These are phyloP conservation scores for Zaprionus tsacasi DNA, from an alignment of 1,140 invertebrate genomes.

Conservation along the genomic window DNA sequence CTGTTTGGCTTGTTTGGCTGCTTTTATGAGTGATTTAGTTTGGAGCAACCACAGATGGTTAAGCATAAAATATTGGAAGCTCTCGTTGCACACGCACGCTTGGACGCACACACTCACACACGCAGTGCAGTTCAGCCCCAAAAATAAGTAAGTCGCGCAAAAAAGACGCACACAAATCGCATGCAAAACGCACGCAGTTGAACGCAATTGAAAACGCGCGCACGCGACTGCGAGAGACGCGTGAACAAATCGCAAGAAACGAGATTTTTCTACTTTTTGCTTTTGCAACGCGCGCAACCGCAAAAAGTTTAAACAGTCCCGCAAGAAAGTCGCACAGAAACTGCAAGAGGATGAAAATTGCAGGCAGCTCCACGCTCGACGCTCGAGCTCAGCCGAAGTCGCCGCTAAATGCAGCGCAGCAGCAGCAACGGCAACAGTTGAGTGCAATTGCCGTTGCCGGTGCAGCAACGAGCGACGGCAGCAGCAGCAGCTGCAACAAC, in stretches of 20 bases:
- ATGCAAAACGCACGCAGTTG: slow-evolving; percentile 67
- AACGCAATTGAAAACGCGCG: slow-evolving; percentile 44
- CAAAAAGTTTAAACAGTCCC: slow-evolving; percentile 82
- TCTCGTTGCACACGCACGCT: slow-evolving; percentile 20
- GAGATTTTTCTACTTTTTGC: slow-evolving; percentile 17
- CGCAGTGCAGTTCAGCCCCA: background rate
- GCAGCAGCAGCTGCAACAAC: slow-evolving; percentile 36
- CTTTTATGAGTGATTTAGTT: slow-evolving; percentile 62
- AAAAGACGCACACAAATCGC: slow-evolving; percentile 54
- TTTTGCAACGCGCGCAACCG: slow-evolving; percentile 69
- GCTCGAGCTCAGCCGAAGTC: slow-evolving; percentile 6
- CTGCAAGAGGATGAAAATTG: slow-evolving; percentile 83
- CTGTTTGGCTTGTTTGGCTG: slow-evolving; percentile 65
- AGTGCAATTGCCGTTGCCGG: slow-evolving; percentile 69
- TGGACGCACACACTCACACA: background rate
- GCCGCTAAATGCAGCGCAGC: slow-evolving; percentile 27
- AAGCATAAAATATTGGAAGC: slow-evolving; percentile 45
- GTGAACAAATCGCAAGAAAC: slow-evolving; percentile 35
- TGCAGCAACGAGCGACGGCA: slow-evolving; percentile 33
- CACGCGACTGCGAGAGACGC: slow-evolving; percentile 69
- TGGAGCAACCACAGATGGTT: slow-evolving; percentile 49
- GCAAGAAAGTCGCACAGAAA: slow-evolving; percentile 84
- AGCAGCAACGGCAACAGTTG: slow-evolving; percentile 50
- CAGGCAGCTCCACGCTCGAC: slow-evolving; percentile 63
- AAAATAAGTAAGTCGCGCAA: slow-evolving; percentile 1